Percentiles rank a stretch among this genome's conserved stretches.
These are phyloP conservation scores for Corydoras sp. DNA, from an alignment of 2,113 vertebrate species.

Conservation along the genomic window DNA sequence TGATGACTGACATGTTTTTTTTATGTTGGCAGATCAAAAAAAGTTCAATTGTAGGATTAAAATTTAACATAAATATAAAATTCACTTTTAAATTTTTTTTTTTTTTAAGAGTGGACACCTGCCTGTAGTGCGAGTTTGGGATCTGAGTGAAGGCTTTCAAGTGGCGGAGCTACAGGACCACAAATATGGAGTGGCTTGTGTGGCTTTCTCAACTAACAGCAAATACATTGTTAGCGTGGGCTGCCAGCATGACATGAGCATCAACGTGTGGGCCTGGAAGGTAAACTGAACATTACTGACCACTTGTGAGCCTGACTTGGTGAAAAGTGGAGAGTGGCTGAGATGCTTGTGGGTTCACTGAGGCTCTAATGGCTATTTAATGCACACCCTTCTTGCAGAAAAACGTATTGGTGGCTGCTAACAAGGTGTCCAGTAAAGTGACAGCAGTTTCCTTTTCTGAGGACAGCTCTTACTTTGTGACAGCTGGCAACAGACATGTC, in stretches of 20 bases:
- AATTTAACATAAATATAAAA: no score
- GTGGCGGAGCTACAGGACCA: slow-evolving; percentile 91
- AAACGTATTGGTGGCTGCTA: slow-evolving; percentile 89
- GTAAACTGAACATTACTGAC: slow-evolving; percentile 52
- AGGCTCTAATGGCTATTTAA: neutral
- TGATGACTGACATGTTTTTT: no score
- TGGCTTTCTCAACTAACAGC: slow-evolving; percentile 88
- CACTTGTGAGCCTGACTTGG: neutral
- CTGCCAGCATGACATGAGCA: slow-evolving; percentile 97
- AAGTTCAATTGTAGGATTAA: no score
- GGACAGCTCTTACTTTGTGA: slow-evolving; percentile 96
- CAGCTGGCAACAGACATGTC: slow-evolving; percentile 91
- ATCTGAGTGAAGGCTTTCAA: slow-evolving; percentile 76
- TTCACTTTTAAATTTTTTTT: neutral
- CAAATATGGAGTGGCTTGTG: slow-evolving; percentile 91
- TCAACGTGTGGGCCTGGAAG: slow-evolving; percentile 99
- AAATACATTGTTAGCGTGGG: slow-evolving; percentile 97
- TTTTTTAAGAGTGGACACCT: slow-evolving; percentile 82
- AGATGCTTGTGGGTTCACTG: neutral
- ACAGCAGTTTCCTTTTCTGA: slow-evolving; percentile 94
- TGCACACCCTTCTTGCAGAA: slow-evolving; percentile 66
- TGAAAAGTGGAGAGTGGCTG: no score
- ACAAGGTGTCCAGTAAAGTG: slow-evolving; percentile 97
- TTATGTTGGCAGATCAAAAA: no score
- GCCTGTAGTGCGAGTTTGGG: slow-evolving; percentile 96